These are phyloP conservation scores for Regulus satrapa DNA, from an alignment of 2,113 vertebrate species.

Conservation along the genomic window DNA sequence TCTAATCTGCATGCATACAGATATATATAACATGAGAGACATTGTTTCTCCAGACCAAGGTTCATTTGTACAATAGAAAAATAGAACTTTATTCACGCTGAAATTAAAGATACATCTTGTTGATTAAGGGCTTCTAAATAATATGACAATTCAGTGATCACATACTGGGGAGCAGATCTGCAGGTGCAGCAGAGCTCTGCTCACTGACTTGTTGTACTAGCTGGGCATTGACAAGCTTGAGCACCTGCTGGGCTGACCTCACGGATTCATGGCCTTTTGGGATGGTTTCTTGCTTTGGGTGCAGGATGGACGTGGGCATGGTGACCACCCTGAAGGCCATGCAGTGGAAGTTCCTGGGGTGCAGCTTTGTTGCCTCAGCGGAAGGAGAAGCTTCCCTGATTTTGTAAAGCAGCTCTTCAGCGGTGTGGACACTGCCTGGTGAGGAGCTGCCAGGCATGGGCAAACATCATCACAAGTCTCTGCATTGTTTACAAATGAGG, in stretches of 20 bases:
- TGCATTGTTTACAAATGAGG: not conserved
- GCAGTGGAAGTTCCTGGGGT: not conserved
- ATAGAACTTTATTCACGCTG: not conserved
- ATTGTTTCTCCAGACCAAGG: not conserved
- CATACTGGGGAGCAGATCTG: not conserved
- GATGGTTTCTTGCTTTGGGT: not conserved
- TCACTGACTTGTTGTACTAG: not conserved
- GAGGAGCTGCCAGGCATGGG: not conserved
- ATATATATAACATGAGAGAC: not conserved
- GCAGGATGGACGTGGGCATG: not conserved
- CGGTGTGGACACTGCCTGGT: not conserved
- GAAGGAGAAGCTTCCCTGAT: not conserved
- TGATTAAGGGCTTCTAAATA: not conserved
- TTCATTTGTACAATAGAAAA: not conserved
- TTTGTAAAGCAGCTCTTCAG: not conserved
- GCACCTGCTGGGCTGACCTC: not conserved
- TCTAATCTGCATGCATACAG: not conserved
- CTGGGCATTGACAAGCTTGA: not conserved
- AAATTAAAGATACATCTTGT: not conserved
- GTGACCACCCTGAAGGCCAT: not conserved
- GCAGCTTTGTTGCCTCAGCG: not conserved
- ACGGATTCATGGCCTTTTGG: not conserved
- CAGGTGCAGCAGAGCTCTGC: not conserved
- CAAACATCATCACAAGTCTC: not conserved
- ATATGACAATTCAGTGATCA: not conserved